Conservation (phyloP, 2,797 vertebrate genomes). For the Acanthornis magna region DNA sequence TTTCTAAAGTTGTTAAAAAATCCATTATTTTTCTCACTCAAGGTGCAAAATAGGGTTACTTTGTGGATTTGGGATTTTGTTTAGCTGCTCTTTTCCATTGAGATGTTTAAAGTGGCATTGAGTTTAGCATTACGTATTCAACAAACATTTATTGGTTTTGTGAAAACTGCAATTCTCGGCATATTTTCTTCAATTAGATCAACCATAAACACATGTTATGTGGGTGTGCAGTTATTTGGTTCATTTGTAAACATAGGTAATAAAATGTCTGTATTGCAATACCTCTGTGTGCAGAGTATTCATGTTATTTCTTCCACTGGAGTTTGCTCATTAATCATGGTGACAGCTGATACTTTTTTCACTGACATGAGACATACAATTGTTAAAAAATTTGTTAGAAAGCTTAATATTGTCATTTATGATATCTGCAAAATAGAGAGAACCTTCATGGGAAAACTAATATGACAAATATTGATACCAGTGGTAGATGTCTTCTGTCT, state of each 20-base stretch:
- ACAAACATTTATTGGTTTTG: background rate
- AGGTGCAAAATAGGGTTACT: background rate
- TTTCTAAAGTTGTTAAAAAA: background rate
- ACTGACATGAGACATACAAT: background rate
- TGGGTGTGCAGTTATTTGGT: background rate
- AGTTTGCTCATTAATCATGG: constrained; percentile 46
- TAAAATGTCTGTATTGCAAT: constrained; percentile 1
- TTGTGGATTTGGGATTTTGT: background rate
- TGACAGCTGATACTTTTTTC: constrained; percentile 40
- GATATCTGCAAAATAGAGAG: constrained; percentile 11
- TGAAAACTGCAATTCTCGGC: background rate
- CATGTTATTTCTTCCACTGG: constrained; percentile 14
- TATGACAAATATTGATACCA: background rate
- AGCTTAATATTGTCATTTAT: constrained; percentile 44
- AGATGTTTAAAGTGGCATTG: background rate
- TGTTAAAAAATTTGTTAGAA: constrained; percentile 41
- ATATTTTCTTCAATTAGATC: constrained; percentile 20
- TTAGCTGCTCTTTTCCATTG: background rate
- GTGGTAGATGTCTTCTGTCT: background rate
- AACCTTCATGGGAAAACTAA: background rate
- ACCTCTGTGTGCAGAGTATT: background rate
- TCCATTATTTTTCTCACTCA: background rate
- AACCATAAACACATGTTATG: background rate
- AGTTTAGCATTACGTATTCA: background rate
- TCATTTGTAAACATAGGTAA: constrained; percentile 27